A percentile compares a stretch with the other conserved stretches of the same genome.
phyloP scores from a whole-genome alignment of 2,797 vertebrate genomes.

The Eurystomus glaucurus region DNA sequence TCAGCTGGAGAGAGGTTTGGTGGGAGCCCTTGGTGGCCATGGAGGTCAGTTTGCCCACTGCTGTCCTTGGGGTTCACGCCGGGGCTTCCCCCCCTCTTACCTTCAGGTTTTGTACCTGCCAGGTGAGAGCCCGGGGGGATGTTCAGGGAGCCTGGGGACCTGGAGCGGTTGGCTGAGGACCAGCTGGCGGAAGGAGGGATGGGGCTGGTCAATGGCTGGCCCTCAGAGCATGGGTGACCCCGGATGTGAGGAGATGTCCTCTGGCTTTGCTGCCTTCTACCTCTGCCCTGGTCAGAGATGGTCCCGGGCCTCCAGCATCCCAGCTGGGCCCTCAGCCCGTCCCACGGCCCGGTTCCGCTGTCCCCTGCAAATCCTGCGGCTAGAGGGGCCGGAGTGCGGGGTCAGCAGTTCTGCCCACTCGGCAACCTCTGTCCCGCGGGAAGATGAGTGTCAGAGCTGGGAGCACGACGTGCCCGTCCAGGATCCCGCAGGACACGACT shows the following conservation, averaged over 20 bases:
- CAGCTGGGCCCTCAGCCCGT: background rate
- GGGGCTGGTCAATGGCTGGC: background rate
- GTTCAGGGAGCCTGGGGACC: background rate
- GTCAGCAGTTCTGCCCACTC: conserved; percentile 12
- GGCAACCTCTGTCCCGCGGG: conserved; percentile 31
- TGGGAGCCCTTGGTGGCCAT: too few relatives aligned
- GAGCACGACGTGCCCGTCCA: conserved; percentile 63
- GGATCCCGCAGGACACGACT: conserved; percentile 72
- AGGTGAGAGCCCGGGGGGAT: too few relatives aligned
- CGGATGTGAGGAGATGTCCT: fast-evolving
- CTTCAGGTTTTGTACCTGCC: background rate
- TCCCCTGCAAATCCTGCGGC: conserved; percentile 70
- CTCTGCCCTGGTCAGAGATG: background rate
- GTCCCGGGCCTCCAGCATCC: background rate
- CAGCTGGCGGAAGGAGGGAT: fast-evolving
- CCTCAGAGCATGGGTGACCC: fast-evolving
- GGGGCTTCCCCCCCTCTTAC: background rate
- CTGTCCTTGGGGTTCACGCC: fast-evolving
- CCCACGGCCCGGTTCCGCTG: background rate
- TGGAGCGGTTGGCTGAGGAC: background rate
- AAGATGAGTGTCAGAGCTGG: conserved; percentile 57
- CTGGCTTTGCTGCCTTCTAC: background rate
- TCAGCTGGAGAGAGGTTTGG: too few relatives aligned
- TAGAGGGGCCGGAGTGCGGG: conserved; percentile 59
- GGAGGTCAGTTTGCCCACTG: fast-evolving